Base-by-base conservation (phyloP, 2,888 invertebrate species). In the Cryptus armator region DNA sequence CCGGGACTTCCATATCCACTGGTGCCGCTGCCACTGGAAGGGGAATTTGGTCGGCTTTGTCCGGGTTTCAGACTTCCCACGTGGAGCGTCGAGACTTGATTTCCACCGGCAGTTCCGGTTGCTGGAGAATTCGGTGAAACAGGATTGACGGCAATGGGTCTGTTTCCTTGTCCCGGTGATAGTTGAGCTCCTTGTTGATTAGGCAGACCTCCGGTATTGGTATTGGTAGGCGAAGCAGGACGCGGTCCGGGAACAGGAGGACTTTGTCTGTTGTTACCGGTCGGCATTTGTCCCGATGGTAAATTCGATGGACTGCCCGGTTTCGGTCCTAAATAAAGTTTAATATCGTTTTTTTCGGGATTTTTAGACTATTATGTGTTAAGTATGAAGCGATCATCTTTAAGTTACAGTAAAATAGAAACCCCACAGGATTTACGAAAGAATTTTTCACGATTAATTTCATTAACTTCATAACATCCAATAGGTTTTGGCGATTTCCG, bases 61-160 rank as follows among this genome's bases (percentile, higher is more conserved):
- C 80, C 72, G 3, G 89, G 89, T 66, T 59, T 89, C n/a, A 88
- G n/a, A 0, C 86, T 67, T 51, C 86, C 88, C 1, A 88, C 72
- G 68, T 86, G 53, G n/a, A 88, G 64, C 0, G 88, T 84, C 16
- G 88, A 88, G 7, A 83, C 78, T 29, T 90, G 87, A 53, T 85
- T 77, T 24, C 87, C 87, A 24, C 75, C 86, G 19, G 85, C 70
- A 71, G 48, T 48, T 48, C 56, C 77, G 3, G 44, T 9, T 29
- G 67, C 59, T 32, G 46, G 81, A n/a, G 84, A 66, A 59, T 62
- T 80, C 9, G 67, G 74, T 44, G 71, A 37, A 5, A 37, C 32
- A 1, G 74, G 79, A n/a, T 14, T 53, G 32, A 48, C 24, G 16
- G 79, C 46, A n/a, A 37, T 46, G 10, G 81, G 81, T 12, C 29